Conservation (phyloP, 2,797 vertebrate genomes). For the Carduelis carduelis region DNA sequence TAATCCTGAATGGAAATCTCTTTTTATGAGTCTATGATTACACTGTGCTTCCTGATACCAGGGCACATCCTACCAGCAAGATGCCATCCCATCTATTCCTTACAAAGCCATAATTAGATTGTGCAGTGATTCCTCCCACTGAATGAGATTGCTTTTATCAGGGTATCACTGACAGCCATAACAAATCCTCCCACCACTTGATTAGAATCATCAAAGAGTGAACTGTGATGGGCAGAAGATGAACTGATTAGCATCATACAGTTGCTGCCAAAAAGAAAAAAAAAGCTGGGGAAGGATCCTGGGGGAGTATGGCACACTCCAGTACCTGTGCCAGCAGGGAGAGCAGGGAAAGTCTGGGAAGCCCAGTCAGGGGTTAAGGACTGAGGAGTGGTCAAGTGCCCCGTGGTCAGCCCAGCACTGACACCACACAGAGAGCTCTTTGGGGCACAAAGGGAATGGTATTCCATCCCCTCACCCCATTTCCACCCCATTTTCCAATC, state of each 20-base stretch:
- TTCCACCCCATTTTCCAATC: background rate
- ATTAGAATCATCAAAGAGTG: background rate
- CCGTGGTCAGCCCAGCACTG: rapidly evolving
- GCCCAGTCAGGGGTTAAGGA: background rate
- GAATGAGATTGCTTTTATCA: background rate
- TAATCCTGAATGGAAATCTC: background rate
- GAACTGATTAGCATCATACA: background rate
- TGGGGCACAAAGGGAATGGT: background rate
- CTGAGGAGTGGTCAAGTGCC: rapidly evolving
- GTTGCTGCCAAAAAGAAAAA: rapidly evolving
- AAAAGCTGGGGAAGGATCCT: background rate
- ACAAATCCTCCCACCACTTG: background rate
- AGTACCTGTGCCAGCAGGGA: background rate
- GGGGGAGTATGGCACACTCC: rapidly evolving
- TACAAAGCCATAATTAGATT: background rate
- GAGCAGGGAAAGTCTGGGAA: background rate
- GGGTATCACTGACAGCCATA: background rate
- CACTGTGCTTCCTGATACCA: background rate
- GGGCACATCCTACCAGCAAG: background rate
- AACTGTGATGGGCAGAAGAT: background rate
- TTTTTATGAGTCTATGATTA: background rate
- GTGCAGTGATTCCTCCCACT: rapidly evolving
- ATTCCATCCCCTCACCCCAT: background rate
- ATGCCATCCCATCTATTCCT: background rate
- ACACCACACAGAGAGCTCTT: background rate